phyloP scores from a whole-genome alignment of 2,888 invertebrate genomes.

The Drosophila kambysellisi region DNA sequence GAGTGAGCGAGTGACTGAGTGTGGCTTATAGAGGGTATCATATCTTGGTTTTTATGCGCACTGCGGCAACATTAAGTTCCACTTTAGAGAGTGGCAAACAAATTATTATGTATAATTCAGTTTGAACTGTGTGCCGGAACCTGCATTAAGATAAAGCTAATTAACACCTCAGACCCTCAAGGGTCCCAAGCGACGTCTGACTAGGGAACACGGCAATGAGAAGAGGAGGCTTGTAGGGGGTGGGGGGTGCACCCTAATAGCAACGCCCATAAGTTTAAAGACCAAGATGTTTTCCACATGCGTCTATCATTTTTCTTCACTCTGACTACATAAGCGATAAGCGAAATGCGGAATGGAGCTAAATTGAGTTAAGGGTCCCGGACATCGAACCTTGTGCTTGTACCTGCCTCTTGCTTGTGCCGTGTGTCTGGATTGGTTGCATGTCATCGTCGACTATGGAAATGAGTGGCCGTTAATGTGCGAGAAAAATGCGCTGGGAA shows the following conservation, averaged over 20 bases:
- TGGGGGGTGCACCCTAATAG: constrained; percentile 33
- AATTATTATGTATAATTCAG: constrained; percentile 81
- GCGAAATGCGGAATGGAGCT: constrained; percentile 49
- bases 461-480: constrained; percentile 67
- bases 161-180: constrained; percentile 73
- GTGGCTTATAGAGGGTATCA: constrained; percentile 32
- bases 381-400: constrained; percentile 4
- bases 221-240: neutral
- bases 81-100: constrained; percentile 78
- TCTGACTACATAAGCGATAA: constrained; percentile 58
- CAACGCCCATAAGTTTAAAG: constrained; percentile 28
- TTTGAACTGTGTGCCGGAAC: constrained; percentile 80
- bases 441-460: constrained; percentile 61
- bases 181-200: constrained; percentile 6
- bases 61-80: constrained; percentile 70
- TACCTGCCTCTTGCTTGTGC: constrained; percentile 1
- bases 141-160: constrained; percentile 81
- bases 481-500: constrained; percentile 71
- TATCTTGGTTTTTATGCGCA: constrained; percentile 54
- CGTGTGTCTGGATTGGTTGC: constrained; percentile 24
- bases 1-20: constrained; percentile 1
- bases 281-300: constrained; percentile 49
- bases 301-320: constrained; percentile 62
- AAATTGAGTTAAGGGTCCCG: constrained; percentile 21
- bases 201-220: neutral